Evolutionary conservation across 2,888 invertebrate species (phyloP), one percentile per base, ranked within the genome.

Genomic region (Hermaeophaga mercurialis): DNA sequence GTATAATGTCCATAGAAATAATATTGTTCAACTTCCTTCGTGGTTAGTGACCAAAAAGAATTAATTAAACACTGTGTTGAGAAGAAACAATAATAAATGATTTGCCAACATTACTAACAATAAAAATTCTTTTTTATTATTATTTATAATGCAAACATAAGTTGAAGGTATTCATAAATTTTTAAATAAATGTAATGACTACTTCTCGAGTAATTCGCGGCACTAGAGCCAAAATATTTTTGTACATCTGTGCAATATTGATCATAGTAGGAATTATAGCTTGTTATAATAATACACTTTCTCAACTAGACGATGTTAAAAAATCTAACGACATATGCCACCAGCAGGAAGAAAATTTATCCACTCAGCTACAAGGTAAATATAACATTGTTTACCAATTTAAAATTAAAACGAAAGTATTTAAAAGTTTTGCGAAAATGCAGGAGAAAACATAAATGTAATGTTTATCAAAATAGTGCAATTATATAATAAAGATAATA

Each of bases 311-410:
- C 44, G 82, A 83, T 67, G 78, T 79, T 15, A 78, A 80, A 65
- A 81, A 80, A 65, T 74, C 80, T 33, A 79, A 79, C 60, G 75
- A 80, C 50, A 76, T 79, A 56, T 85, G 85, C 67, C 80, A 81
- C 62, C 82, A 83, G 61, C 82, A 83, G 63, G 82, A 84, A 63
- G 84, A 85, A 63, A 81, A 82, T 43, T 71, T 84, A 36, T 82
- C 82, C 36, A 79, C 82, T 43, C 81, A 84, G 65, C 68, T 85
- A 58, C 83, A 85, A 78, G 82, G 85, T 84, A 77, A 71, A 46
- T 28, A 9, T 9, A n/a, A n/a, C n/a, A n/a, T n/a, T n/a, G n/a
- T n/a, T n/a, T n/a, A n/a, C n/a, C n/a, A n/a, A 11, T 31, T 6
- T 22, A 22, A 6, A 22, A 22, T 22, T 22, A 6, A 22, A 22